phyloP scores from a whole-genome alignment of 2,888 invertebrate species.

The Ennomos fuscantarius region DNA sequence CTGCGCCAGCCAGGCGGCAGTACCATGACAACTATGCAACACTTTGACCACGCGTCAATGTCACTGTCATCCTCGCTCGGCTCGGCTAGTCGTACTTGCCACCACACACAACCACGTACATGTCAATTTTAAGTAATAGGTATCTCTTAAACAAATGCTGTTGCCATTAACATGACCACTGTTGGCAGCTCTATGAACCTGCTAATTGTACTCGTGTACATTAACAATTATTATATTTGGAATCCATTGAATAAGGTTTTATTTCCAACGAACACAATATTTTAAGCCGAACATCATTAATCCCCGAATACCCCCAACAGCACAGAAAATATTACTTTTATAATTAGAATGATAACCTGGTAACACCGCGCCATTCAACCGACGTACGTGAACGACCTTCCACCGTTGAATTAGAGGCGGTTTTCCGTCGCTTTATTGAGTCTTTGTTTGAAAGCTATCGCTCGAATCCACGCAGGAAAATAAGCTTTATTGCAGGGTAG shows the following conservation, averaged over 20 bases:
- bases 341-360: slow-evolving; percentile 26
- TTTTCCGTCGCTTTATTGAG: slow-evolving; percentile 7
- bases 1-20: too few relatives aligned
- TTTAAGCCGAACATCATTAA: slow-evolving; percentile 6
- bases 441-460: slow-evolving; percentile 24
- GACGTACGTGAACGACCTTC: background rate
- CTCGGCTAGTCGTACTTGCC: too few relatives aligned
- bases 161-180: too few relatives aligned
- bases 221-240: background rate
- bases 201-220: too few relatives aligned
- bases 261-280: background rate
- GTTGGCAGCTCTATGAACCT: too few relatives aligned
- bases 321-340: slow-evolving; percentile 21
- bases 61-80: too few relatives aligned
- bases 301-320: slow-evolving; percentile 7
- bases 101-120: too few relatives aligned
- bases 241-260: background rate
- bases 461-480: background rate
- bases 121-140: too few relatives aligned
- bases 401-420: slow-evolving; percentile 3
- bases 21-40: too few relatives aligned
- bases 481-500: background rate
- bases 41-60: too few relatives aligned
- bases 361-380: slow-evolving; percentile 6
- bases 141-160: too few relatives aligned